phyloP scores from a whole-genome alignment of 2,797 vertebrate genomes.

The Takifugu ocellatus region DNA sequence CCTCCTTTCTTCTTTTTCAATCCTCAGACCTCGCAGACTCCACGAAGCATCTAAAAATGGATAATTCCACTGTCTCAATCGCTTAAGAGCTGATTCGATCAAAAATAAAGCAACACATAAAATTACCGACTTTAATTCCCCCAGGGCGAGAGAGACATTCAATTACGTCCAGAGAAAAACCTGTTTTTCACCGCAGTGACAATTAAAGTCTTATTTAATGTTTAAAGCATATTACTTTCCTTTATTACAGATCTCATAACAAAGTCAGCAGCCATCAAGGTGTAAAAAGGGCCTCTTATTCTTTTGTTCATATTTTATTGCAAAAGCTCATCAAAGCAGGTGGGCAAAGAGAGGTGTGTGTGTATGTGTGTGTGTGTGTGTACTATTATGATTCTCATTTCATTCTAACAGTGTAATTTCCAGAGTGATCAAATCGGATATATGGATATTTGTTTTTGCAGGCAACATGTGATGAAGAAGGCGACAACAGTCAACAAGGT shows the following conservation, averaged over 20 bases:
- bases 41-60: slow-evolving; percentile 61
- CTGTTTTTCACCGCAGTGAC: slow-evolving; percentile 70
- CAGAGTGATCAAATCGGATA: neutral
- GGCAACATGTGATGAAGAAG: neutral
- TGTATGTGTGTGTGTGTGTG: slow-evolving; percentile 10
- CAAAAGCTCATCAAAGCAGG: slow-evolving; percentile 67
- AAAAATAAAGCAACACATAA: slow-evolving; percentile 80
- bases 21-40: slow-evolving; percentile 57
- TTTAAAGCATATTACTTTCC: slow-evolving; percentile 81
- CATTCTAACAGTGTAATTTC: neutral
- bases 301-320: slow-evolving; percentile 74
- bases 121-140: slow-evolving; percentile 81
- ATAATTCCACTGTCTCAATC: slow-evolving; percentile 77
- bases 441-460: neutral
- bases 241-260: slow-evolving; percentile 77
- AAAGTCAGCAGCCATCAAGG: slow-evolving; percentile 70
- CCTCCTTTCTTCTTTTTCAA: slow-evolving; percentile 38
- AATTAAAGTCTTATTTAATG: slow-evolving; percentile 85
- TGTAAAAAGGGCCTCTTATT: slow-evolving; percentile 55
- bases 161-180: slow-evolving; percentile 73
- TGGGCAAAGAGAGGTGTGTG: slow-evolving; percentile 21
- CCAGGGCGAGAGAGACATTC: slow-evolving; percentile 71
- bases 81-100: slow-evolving; percentile 79
- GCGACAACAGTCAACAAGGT: neutral
- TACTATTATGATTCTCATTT: slow-evolving; percentile 4